Evolutionary conservation across 2,797 vertebrate species (phyloP), one percentile per base, ranked within the genome.

Genomic region (Malurus splendens): DNA sequence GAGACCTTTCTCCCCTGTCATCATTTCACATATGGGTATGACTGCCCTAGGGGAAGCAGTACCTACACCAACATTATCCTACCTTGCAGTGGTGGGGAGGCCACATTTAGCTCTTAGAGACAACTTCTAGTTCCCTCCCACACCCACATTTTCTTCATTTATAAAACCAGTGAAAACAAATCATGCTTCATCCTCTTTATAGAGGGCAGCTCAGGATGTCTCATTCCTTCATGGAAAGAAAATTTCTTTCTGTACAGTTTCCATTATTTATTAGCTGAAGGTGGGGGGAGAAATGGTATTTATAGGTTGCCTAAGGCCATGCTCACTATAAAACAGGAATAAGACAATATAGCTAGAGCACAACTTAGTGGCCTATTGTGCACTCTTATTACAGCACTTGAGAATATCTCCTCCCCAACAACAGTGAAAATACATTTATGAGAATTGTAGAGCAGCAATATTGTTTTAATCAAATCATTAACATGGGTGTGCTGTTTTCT

Each of bases 211-310:
- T 96, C 89, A 84, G 91, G 93, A 97, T 81, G 65, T 89, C 88
- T 94, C 74, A 95, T 90, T 96, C 91, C 90, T 95, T 95, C 94
- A 95, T 62, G 60, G 93, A 95, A 96, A 95, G 89, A 95, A 93
- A 95, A 96, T 94, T 92, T 94, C 90, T 95, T 94, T 80, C 89
- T 12, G 80, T 94, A 78, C 62, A 85, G 87, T 94, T 96, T 96
- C 93, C 93, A 96, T 96, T 96, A 96, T 96, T 93, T 96, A 96
- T 96, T 94, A 96, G 93, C 92, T 94, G 96, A 96, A 96, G 87
- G 93, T 81, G 61, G 25, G 76, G 93, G 90, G 65, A 94, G 90
- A 96, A 97, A 95, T 81, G 64, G 89, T 95, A 96, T 96, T 97
- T 97, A 96, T 95, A 95, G 85, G 88, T 96, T 85, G 96, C 96